Conservation (phyloP, 2,888 invertebrate genomes). For the Meliscaeva auricollis region DNA sequence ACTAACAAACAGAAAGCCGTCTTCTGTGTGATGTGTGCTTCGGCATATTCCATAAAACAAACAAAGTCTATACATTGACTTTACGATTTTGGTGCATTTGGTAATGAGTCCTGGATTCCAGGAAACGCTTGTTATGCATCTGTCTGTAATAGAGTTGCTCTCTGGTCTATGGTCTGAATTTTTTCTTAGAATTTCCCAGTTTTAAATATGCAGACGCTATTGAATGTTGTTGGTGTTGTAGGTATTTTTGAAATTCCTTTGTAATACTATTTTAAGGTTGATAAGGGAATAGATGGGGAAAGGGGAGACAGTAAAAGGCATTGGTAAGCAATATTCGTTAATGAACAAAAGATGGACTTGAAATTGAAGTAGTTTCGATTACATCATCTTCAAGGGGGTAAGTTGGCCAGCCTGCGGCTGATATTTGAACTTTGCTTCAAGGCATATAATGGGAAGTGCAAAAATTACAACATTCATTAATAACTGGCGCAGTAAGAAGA, state of each 20-base stretch:
- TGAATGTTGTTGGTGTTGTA: neutral
- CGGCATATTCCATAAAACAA: constrained; percentile 16
- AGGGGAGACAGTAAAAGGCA: too few species aligned
- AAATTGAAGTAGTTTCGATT: constrained; percentile 34
- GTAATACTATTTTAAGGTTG: neutral
- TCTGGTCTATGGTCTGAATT: neutral
- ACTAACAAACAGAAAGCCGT: constrained; percentile 30
- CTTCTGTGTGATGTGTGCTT: constrained; percentile 19
- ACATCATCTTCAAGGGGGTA: neutral
- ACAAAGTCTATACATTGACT: constrained; percentile 16
- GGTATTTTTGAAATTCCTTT: constrained; percentile 4
- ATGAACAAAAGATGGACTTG: constrained; percentile 46
- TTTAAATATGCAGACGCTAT: constrained; percentile 4
- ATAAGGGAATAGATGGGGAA: neutral
- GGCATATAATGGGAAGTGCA: too few species aligned
- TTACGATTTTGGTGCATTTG: constrained; percentile 4
- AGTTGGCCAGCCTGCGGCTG: constrained; percentile 23
- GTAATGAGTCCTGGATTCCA: constrained; percentile 32
- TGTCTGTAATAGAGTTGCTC: neutral
- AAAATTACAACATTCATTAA: too few species aligned
- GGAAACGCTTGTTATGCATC: neutral
- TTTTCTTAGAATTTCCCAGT: neutral
- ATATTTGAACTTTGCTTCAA: constrained; percentile 1
- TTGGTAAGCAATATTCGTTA: constrained; percentile 32
- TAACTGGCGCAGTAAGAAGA: too few species aligned